Conservation (phyloP, 2,888 invertebrate species). For the Sepioteuthis lessoniana region DNA sequence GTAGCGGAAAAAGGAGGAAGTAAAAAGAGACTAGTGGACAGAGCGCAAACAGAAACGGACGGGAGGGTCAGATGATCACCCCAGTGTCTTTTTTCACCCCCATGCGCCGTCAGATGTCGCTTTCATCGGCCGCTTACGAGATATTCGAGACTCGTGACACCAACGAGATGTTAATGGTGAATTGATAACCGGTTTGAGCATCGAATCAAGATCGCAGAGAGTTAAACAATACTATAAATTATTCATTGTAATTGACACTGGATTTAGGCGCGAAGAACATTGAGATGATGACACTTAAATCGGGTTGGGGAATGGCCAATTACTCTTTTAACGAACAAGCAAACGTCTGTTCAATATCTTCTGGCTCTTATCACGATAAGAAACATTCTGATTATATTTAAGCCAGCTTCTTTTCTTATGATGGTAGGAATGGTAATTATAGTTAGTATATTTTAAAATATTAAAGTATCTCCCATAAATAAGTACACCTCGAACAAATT, state of each 20-base stretch:
- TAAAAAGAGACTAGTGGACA: neutral
- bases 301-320: no score
- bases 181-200: neutral
- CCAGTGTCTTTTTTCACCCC: neutral
- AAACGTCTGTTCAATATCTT: no score
- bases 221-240: neutral
- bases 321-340: no score
- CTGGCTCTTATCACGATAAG: no score
- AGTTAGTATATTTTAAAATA: no score
- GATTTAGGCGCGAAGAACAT: neutral
- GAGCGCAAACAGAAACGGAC: neutral
- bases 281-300: neutral
- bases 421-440: no score
- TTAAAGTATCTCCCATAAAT: no score
- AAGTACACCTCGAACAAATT: no score
- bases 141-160: neutral
- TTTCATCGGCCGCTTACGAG: slow-evolving; percentile 33
- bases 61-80: neutral
- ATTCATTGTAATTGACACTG: slow-evolving; percentile 12
- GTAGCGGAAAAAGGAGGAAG: neutral
- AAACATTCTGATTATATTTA: no score
- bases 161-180: slow-evolving; percentile 12
- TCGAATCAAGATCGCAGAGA: neutral
- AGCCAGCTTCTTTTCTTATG: no score
- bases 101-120: neutral